Evolutionary conservation across 37 sponge, comb jelly and placozoan genomes (phyloP), one percentile per base, ranked within the genome.

Genomic region (Beroe ovata): DNA sequence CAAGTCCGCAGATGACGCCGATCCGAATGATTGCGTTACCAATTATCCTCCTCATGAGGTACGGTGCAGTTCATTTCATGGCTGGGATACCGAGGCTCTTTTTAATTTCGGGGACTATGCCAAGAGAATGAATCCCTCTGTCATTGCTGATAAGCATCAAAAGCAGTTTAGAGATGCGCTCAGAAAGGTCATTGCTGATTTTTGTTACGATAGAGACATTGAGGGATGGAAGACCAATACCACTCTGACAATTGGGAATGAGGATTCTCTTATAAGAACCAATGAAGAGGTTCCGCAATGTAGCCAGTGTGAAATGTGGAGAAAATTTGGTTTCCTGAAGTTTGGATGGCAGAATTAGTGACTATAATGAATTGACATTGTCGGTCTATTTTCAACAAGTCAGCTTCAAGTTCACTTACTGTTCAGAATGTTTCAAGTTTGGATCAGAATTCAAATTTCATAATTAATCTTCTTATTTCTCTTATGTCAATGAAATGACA

Each of bases 11-110:
- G 63, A n/a, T 23, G 6, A 4, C 29, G 63, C 4, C 6, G 54
- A 47, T 11, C 6, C 54, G 6, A 6, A 47, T 11, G n/a, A n/a
- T n/a, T n/a, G n/a, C n/a, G n/a, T n/a, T n/a, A n/a, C n/a, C n/a
- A n/a, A n/a, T n/a, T n/a, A n/a, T n/a, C n/a, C n/a, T n/a, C 63
- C 63, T 6, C 21, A 62, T 29, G 63, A 62, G 26, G 30, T 66
- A 2, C 18, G 8, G 69, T 66, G 69, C 36, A 77, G 84, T 29
- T 6, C 47, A 1, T 32, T 77, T 1, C 84, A 77, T 19, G 84
- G 84, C 6, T 77, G 84, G 84, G 84, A 77, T 29, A 41, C 84
- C 38, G 84, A 77, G 47, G 84, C 84, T 40, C 84, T 77, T 20
- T 77, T 77, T 41, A 35, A 35, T 8, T 77, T 32, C 28, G 84